Evolutionary conservation across 92 coral and sea anemone species (phyloP).

Genomic region (Ricordea florida): DNA sequence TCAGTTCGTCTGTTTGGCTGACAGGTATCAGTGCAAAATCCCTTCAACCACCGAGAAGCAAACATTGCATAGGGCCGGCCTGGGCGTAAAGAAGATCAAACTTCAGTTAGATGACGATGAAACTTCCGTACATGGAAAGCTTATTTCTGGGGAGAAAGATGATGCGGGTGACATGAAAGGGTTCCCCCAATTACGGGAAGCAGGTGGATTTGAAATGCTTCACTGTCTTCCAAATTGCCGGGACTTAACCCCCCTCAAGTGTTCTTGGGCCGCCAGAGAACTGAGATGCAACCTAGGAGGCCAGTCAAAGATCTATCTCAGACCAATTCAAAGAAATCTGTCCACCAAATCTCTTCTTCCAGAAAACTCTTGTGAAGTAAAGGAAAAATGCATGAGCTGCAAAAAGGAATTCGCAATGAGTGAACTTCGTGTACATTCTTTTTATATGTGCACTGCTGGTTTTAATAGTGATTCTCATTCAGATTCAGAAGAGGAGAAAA

Average conservation of each 20-base stretch:
- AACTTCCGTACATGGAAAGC: neutral
- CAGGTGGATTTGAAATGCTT: constrained; percentile 47
- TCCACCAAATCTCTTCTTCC: constrained; percentile 45
- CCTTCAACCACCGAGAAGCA: constrained; percentile 14
- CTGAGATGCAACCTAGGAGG: constrained; percentile 38
- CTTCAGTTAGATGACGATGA: constrained; percentile 10
- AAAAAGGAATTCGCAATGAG: constrained; percentile 30
- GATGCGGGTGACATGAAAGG: constrained; percentile 18
- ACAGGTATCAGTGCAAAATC: constrained; percentile 13
- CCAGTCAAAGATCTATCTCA: constrained; percentile 44
- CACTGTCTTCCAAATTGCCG: constrained; percentile 48
- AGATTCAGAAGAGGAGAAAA: neutral
- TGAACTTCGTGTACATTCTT: constrained; percentile 21
- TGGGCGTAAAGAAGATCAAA: constrained; percentile 12
- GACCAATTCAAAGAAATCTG: constrained; percentile 42
- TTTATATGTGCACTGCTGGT: constrained; percentile 42
- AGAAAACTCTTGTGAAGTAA: constrained; percentile 16
- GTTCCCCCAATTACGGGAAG: constrained; percentile 33
- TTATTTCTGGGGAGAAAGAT: constrained; percentile 30
- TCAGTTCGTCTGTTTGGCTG: neutral
- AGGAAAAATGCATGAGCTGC: constrained; percentile 37
- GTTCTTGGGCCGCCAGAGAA: constrained; percentile 42
- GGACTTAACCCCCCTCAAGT: constrained; percentile 14
- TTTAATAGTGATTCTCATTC: constrained; percentile 14
- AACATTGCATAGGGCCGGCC: constrained; percentile 16